phyloP scores from a whole-genome alignment of 2,888 invertebrate genomes.

The Neuroscelio doddi region DNA sequence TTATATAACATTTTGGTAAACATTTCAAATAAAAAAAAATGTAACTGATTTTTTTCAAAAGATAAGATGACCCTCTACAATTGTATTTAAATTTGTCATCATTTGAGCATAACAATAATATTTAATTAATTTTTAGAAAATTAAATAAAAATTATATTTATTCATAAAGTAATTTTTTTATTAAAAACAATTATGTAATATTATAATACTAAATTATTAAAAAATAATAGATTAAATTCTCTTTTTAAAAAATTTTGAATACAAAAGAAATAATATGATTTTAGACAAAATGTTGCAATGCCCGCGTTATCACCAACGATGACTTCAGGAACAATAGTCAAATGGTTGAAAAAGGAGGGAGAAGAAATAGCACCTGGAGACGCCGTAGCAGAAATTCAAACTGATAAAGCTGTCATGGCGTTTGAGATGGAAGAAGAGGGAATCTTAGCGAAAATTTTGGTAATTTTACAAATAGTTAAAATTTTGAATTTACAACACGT shows the following conservation, averaged over 20 bases:
- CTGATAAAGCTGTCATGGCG: conserved; percentile 78
- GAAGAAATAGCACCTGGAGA: conserved; percentile 75
- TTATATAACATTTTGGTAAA: neutral
- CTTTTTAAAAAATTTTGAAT: conserved; percentile 1
- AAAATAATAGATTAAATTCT: neutral
- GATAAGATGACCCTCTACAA: no score
- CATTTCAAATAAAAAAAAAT: no score
- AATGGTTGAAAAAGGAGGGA: conserved; percentile 76
- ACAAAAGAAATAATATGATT: no score
- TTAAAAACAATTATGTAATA: no score
- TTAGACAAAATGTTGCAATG: conserved; percentile 72
- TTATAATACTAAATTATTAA: neutral
- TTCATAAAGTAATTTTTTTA: no score
- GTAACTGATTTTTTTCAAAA: no score
- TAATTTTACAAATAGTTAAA: conserved; percentile 49
- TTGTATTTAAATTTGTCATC: no score
- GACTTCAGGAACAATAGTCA: conserved; percentile 76
- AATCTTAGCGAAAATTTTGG: conserved; percentile 76
- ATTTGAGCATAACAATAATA: no score
- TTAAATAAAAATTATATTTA: no score
- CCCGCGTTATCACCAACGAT: conserved; percentile 79
- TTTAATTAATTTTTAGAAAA: no score
- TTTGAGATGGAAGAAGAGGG: conserved; percentile 78
- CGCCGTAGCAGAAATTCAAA: conserved; percentile 78
- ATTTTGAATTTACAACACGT: neutral